Evolutionary conservation across 2,797 vertebrate genomes (phyloP), one percentile per base, ranked within the genome.

Genomic region (Ambastaia sidthimunki): DNA sequence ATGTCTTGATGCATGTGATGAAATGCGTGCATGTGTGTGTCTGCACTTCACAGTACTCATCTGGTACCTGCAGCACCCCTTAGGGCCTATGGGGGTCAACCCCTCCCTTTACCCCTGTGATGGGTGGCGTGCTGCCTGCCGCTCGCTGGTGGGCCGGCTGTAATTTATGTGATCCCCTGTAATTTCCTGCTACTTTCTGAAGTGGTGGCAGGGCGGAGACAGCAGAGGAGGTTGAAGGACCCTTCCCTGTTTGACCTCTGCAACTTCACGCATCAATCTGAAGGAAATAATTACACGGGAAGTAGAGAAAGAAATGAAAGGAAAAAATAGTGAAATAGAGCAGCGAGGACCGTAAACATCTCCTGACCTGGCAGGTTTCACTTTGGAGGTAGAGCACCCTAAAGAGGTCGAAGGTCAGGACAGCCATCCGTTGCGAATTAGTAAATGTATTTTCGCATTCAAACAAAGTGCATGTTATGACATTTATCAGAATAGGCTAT

Each of bases 231-330:
- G 84, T 86, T 81, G 59, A 69, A 88, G 93, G 93, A 95, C 93
- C 94, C 92, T 79, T 82, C 91, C 88, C 89, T 93, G 92, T 95
- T 95, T 94, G 92, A 93, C 94, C 92, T 92, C 89, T 88, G 89
- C 91, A 89, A 90, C 87, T 90, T 93, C 88, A 92, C 91, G 92
- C 91, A 91, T 92, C 92, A 77, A 90, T 78, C 12, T 52, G 95
- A 92, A 95, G 95, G 95, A 95, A 95, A 91, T 90, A 94, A 95
- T 95, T 95, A 95, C 94, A 91, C 90, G 90, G 79, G 84, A 85
- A 87, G 81, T 54, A 73, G 75, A 93, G 90, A 92, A 93, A 91
- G 89, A 93, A 94, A 94, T 93, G 91, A 92, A 90, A 87, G 89
- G 84, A 78, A 90, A 91, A 87, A 44, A 44, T 2, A 28, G 34